phyloP scores from a whole-genome alignment of 1,140 invertebrate genomes.

The Trichonephila clavata region DNA sequence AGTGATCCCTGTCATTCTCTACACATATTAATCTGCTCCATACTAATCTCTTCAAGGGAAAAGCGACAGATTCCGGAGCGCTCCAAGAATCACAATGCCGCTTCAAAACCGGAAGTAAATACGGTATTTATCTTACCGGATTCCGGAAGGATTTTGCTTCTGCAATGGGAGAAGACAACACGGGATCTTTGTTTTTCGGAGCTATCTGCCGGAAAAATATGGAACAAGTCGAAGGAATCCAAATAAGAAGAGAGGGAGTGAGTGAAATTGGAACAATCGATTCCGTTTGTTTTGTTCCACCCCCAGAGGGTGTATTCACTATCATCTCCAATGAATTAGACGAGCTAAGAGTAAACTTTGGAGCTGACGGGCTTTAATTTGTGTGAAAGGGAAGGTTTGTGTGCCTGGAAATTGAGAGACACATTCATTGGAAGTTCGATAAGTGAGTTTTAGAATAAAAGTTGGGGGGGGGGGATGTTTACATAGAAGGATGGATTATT shows the following conservation, averaged over 20 bases:
- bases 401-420: background rate
- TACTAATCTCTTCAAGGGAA: background rate
- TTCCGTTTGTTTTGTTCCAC: background rate
- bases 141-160: slow-evolving; percentile 43
- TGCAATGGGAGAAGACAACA: background rate
- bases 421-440: background rate
- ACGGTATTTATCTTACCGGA: slow-evolving; percentile 38
- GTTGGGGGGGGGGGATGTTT: background rate
- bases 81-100: background rate
- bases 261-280: background rate
- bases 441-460: background rate
- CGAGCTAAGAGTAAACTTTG: background rate
- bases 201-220: slow-evolving; percentile 24
- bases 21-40: slow-evolving; percentile 38
- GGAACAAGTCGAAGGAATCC: background rate
- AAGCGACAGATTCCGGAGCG: background rate
- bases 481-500: no score
- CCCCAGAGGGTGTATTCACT: background rate
- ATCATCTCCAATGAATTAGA: background rate
- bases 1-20: background rate
- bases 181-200: background rate
- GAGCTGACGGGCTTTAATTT: background rate
- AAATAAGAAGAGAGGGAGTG: background rate
- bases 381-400: background rate
- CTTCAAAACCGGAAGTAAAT: slow-evolving; percentile 54